A percentile compares a stretch with the other conserved stretches of the same genome.
These are phyloP conservation scores for Eutrigla gurnardus DNA, from an alignment of 2,797 vertebrate species.

Conservation along the genomic window DNA sequence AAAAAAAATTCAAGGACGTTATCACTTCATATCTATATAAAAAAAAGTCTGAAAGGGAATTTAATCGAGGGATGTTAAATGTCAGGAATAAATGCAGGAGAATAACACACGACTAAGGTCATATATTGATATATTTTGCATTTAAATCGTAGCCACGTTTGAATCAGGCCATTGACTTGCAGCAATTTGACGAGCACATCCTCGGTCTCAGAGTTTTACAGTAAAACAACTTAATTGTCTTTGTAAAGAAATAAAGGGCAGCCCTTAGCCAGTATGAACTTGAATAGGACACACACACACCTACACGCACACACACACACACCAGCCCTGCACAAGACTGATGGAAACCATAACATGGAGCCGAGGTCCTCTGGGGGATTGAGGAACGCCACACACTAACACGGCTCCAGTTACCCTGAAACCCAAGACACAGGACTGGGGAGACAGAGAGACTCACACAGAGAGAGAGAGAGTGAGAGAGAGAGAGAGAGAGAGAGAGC, in stretches of 20 bases:
- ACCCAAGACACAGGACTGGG: slow-evolving; percentile 71
- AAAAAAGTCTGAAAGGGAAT: slow-evolving; percentile 31
- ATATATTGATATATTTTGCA: slow-evolving; percentile 49
- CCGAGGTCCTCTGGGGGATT: slow-evolving; percentile 75
- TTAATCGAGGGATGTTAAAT: slow-evolving; percentile 30
- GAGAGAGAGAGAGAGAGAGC: slow-evolving; percentile 31
- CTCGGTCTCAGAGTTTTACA: slow-evolving; percentile 36
- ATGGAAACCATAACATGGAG: slow-evolving; percentile 83
- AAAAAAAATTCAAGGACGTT: slow-evolving; percentile 57
- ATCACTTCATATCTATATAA: slow-evolving; percentile 33
- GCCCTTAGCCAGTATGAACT: slow-evolving; percentile 31
- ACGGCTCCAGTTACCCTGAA: slow-evolving; percentile 80
- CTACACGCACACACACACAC: slow-evolving; percentile 22
- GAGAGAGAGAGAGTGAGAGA: slow-evolving; percentile 27
- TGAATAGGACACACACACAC: slow-evolving; percentile 35
- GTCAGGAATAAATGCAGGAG: slow-evolving; percentile 47
- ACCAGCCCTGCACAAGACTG: slow-evolving; percentile 70
- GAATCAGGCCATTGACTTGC: slow-evolving; percentile 54
- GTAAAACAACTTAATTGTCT: slow-evolving; percentile 41
- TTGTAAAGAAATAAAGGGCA: slow-evolving; percentile 42
- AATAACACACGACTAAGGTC: slow-evolving; percentile 47
- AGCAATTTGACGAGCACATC: slow-evolving; percentile 53
- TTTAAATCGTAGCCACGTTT: slow-evolving; percentile 48
- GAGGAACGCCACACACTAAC: slow-evolving; percentile 80
- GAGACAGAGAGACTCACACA: slow-evolving; percentile 60